Evolutionary conservation across 2,113 vertebrate genomes (phyloP), one percentile per base, ranked within the genome.

Genomic region (Spermophilus dauricus): DNA sequence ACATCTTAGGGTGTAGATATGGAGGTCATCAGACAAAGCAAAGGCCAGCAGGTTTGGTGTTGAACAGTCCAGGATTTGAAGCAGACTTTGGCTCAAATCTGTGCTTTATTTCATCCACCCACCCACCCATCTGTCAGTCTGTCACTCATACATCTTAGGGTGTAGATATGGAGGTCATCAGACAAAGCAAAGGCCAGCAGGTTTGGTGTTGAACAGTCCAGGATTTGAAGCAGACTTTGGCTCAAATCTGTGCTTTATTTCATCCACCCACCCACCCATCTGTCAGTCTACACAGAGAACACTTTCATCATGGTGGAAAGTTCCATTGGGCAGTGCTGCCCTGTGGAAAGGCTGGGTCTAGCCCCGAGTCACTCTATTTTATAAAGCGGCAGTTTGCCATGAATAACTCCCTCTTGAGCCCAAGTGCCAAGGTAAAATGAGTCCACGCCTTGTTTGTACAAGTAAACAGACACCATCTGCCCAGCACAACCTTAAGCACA

Each of bases 271-370:
- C 61, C 45, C 22, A 56, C 14, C 24, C 30, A 26, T 7, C 20
- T n/a, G n/a, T n/a, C n/a, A n/a, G n/a, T n/a, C n/a, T n/a, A 51
- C 37, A 73, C 0, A 76, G 39, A 72, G 73, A 65, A 37, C 2
- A 1, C 2, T 5, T 34, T 32, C 28, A 5, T 17, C 37, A 13
- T 2, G 0, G 18, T 51, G 58, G 30, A n/a, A 65, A 37, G 61
- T 37, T 81, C 73, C 53, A 4, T 1, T 13, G 18, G 75, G 85
- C 58, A 53, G 34, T 26, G 85, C 51, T n/a, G 11, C 39, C 63
- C n/a, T 56, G 67, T 16, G 32, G 32, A 70, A 13, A n/a, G 67
- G 32, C 67, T n/a, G 14, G 32, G 34, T 34, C 65, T 16, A 8
- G 32, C 67, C 67, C 34, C 16, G 32, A 69, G 32, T n/a, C 4